These are phyloP conservation scores for Cartodere bifasciata DNA, from an alignment of 2,888 invertebrate species.

Conservation along the genomic window DNA sequence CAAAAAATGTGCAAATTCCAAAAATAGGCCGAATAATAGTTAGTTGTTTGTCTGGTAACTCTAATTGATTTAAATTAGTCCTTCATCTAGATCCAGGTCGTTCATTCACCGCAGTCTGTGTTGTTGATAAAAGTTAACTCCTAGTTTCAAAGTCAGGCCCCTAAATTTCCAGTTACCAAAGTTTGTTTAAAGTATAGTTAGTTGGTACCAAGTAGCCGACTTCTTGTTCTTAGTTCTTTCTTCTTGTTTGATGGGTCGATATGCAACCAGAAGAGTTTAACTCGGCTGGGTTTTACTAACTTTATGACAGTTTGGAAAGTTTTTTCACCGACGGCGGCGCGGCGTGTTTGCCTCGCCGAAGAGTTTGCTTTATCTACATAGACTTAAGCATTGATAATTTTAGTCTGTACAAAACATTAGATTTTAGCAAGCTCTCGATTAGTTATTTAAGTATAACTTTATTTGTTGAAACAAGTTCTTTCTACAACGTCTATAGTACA, in stretches of 20 bases:
- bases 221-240: conserved; percentile 17
- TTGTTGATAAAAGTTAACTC: conserved; percentile 16
- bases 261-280: conserved; percentile 18
- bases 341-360: conserved; percentile 15
- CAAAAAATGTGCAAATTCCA: too few relatives aligned
- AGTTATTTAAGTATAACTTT: too few relatives aligned
- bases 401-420: too few relatives aligned
- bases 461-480: too few relatives aligned
- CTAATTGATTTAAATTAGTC: too few relatives aligned
- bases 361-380: too few relatives aligned
- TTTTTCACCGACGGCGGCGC: conserved; percentile 27
- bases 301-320: conserved; percentile 35
- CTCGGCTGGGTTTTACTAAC: conserved; percentile 22
- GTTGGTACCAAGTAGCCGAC: conserved; percentile 15
- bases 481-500: too few relatives aligned
- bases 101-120: too few relatives aligned
- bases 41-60: conserved; percentile 1
- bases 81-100: too few relatives aligned
- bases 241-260: conserved; percentile 16
- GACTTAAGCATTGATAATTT: too few relatives aligned
- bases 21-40: neutral
- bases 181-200: conserved; percentile 12
- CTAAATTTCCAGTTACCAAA: conserved; percentile 16
- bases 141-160: conserved; percentile 17
- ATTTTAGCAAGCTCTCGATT: too few relatives aligned